These are phyloP conservation scores for Caenorhabditis japonica DNA, from an alignment of 2,888 invertebrate genomes.

Conservation along the genomic window DNA sequence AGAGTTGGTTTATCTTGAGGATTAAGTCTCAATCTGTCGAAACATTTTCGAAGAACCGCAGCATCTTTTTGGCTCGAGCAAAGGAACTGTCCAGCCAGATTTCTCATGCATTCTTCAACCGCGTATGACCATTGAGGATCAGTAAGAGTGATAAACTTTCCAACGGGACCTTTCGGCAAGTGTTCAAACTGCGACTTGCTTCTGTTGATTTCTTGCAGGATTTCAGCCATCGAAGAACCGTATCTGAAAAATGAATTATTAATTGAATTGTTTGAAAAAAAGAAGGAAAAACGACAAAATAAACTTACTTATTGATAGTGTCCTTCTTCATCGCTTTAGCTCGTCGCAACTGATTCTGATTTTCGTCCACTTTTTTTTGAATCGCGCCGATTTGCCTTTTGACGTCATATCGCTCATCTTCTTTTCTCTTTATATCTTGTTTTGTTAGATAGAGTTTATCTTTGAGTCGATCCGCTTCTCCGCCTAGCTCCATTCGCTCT, in stretches of 20 bases:
- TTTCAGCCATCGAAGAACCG: constrained; percentile 55
- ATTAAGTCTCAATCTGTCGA: constrained; percentile 8
- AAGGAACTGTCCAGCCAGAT: constrained; percentile 36
- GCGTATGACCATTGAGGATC: constrained; percentile 64
- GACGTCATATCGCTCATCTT: constrained; percentile 15
- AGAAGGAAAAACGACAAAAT: no score
- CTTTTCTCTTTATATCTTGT: constrained; percentile 15
- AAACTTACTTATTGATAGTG: constrained; percentile 37
- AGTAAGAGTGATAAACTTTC: constrained; percentile 61
- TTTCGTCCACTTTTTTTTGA: background rate
- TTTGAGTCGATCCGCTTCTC: background rate
- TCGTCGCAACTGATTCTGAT: background rate
- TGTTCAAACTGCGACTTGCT: constrained; percentile 47
- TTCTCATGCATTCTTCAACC: constrained; percentile 57
- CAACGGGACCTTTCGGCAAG: constrained; percentile 71
- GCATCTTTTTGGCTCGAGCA: constrained; percentile 40
- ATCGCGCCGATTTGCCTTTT: background rate
- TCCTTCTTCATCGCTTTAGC: constrained; percentile 23
- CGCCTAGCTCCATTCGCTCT: constrained; percentile 14
- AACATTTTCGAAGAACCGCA: constrained; percentile 23
- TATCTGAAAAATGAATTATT: no score
- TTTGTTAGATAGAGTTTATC: background rate
- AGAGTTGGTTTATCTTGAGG: constrained; percentile 27
- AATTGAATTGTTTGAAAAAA: background rate
- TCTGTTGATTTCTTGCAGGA: constrained; percentile 50